phyloP scores from a whole-genome alignment of 2,113 vertebrate genomes.

The Prolemur simus region DNA sequence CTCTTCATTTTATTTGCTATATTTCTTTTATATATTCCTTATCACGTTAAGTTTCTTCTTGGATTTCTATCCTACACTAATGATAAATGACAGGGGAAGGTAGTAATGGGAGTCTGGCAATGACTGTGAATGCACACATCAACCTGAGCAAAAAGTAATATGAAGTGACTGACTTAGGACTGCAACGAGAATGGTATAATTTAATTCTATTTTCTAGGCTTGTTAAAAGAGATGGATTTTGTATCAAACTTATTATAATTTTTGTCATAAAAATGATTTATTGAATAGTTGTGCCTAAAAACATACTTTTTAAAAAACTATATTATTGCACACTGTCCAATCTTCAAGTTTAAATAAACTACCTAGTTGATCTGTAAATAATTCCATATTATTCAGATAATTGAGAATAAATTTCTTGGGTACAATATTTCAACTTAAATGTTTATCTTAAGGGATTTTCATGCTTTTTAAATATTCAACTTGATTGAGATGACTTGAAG shows the following conservation, averaged over 20 bases:
- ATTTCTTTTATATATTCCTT: constrained; percentile 51
- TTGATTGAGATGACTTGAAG: not conserved
- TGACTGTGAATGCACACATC: constrained; percentile 33
- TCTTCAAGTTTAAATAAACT: constrained; percentile 22
- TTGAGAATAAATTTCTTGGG: not conserved
- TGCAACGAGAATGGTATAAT: constrained; percentile 32
- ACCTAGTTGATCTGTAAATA: not conserved
- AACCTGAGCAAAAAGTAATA: not conserved
- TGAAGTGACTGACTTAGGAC: not conserved
- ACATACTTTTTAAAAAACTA: not conserved
- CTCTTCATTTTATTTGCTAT: constrained; percentile 1
- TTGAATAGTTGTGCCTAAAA: not conserved
- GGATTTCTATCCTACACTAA: not conserved
- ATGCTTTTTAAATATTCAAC: not conserved
- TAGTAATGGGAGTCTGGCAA: constrained; percentile 42
- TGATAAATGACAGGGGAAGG: not conserved
- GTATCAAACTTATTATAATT: constrained; percentile 18
- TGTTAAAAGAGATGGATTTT: constrained; percentile 55
- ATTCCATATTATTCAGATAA: not conserved
- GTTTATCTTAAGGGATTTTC: not conserved
- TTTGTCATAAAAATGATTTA: constrained; percentile 62
- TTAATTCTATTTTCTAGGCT: constrained; percentile 18
- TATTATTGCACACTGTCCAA: not conserved
- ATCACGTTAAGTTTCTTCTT: constrained; percentile 24
- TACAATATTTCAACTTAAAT: not conserved